Percentiles rank a stretch among this genome's conserved stretches.
phyloP scores from a whole-genome alignment of 2,797 vertebrate genomes.

The Euthynnus affinis region DNA sequence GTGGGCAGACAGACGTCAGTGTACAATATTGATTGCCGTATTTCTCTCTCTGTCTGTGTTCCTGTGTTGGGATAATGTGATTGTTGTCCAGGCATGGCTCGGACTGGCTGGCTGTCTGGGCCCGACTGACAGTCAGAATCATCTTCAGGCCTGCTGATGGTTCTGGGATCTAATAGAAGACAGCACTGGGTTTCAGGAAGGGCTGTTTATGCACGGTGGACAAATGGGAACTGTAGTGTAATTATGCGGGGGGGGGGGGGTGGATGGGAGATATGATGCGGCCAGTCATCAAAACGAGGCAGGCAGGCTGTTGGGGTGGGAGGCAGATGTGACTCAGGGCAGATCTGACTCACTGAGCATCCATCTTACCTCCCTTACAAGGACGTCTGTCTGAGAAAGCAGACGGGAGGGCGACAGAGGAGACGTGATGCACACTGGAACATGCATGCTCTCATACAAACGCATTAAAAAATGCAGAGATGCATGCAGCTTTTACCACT shows the following conservation, averaged over 20 bases:
- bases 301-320: slow-evolving; percentile 55
- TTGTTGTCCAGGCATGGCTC: slow-evolving; percentile 78
- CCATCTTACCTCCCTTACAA: slow-evolving; percentile 84
- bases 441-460: slow-evolving; percentile 29
- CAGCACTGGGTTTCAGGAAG: slow-evolving; percentile 78
- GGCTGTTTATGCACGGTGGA: slow-evolving; percentile 74
- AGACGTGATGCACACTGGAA: slow-evolving; percentile 49
- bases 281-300: slow-evolving; percentile 56
- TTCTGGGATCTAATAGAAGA: slow-evolving; percentile 84
- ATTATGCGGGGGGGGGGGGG: slow-evolving; percentile 51
- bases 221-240: slow-evolving; percentile 79
- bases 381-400: slow-evolving; percentile 84
- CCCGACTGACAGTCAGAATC: slow-evolving; percentile 76
- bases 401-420: slow-evolving; percentile 79
- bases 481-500: slow-evolving; percentile 10
- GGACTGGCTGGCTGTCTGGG: slow-evolving; percentile 68
- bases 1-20: slow-evolving; percentile 80
- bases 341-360: slow-evolving; percentile 74
- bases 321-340: slow-evolving; percentile 79
- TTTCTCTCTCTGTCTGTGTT: slow-evolving; percentile 79
- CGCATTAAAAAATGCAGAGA: slow-evolving; percentile 32
- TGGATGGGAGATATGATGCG: slow-evolving; percentile 51
- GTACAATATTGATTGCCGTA: slow-evolving; percentile 78
- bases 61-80: slow-evolving; percentile 80
- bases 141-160: slow-evolving; percentile 75